Percentiles rank a stretch among this genome's conserved stretches.
phyloP scores from a whole-genome alignment of 2,888 invertebrate genomes.

The Therioaphis trifolii region DNA sequence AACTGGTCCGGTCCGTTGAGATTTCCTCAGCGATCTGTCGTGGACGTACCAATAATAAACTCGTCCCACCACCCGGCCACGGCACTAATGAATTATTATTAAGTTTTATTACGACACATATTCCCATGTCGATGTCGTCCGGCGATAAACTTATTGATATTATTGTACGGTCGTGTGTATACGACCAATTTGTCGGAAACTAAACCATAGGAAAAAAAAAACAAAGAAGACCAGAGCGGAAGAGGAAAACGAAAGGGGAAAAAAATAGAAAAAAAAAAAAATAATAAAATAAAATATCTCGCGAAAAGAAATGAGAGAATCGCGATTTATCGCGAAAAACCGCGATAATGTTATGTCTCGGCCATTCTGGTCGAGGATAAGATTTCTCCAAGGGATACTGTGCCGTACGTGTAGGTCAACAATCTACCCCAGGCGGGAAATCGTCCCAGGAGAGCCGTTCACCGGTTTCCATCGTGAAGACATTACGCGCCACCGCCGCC shows the following conservation, averaged over 20 bases:
- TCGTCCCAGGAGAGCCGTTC: slow-evolving; percentile 59
- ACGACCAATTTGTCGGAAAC: slow-evolving; percentile 40
- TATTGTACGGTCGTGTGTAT: slow-evolving; percentile 2
- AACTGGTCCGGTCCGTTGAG: background rate
- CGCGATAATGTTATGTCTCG: slow-evolving; percentile 54
- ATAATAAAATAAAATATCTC: too few species aligned
- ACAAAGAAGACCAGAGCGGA: background rate
- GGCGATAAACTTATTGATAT: slow-evolving; percentile 47
- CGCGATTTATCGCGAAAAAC: slow-evolving; percentile 55
- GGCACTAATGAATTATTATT: slow-evolving; percentile 45
- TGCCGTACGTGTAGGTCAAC: slow-evolving; percentile 44
- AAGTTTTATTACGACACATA: slow-evolving; percentile 32
- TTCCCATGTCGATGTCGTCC: slow-evolving; percentile 6
- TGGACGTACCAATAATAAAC: too few species aligned
- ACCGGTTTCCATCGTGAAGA: slow-evolving; percentile 54
- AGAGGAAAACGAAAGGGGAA: background rate
- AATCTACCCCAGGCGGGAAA: slow-evolving; percentile 26
- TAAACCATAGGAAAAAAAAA: background rate
- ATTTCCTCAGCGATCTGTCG: background rate
- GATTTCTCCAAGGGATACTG: slow-evolving; percentile 61
- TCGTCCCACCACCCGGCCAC: too few species aligned
- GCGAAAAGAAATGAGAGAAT: slow-evolving; percentile 12
- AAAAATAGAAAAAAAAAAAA: background rate
- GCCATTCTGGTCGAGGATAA: slow-evolving; percentile 33
- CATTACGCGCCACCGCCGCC: slow-evolving; percentile 25